Evolutionary conservation across 2,888 invertebrate species (phyloP).

Genomic region (Augochlorella aurata): DNA sequence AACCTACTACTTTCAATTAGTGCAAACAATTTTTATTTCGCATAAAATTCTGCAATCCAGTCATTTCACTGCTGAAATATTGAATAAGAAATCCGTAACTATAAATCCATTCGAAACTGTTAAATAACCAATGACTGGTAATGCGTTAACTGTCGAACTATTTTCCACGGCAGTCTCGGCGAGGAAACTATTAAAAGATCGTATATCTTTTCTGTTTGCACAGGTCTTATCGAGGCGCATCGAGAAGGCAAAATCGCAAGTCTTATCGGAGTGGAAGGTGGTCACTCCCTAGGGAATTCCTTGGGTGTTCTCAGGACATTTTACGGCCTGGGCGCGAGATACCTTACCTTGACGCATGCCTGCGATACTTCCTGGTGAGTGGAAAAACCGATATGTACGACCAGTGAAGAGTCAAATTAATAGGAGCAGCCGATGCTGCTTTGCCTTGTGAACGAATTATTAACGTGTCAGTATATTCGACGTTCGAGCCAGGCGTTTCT

Average conservation of each 20-base stretch:
- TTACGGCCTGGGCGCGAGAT: slow-evolving; percentile 93
- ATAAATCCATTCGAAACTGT: too few relatives aligned
- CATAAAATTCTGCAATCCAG: too few relatives aligned
- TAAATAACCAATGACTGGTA: too few relatives aligned
- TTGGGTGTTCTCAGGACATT: slow-evolving; percentile 93
- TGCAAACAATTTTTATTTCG: too few relatives aligned
- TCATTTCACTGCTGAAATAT: too few relatives aligned
- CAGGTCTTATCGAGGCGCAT: slow-evolving; percentile 89
- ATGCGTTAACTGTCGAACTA: too few relatives aligned
- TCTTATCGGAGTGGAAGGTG: slow-evolving; percentile 95
- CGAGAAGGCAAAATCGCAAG: slow-evolving; percentile 90
- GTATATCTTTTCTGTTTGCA: slow-evolving; percentile 74
- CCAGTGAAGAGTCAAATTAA: slow-evolving; percentile 1
- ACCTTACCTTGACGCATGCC: slow-evolving; percentile 95
- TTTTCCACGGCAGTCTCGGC: too few relatives aligned
- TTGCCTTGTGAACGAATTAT: not conserved
- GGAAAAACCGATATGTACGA: slow-evolving; percentile 17
- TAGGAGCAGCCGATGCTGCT: not conserved
- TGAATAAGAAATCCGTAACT: too few relatives aligned
- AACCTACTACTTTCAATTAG: too few relatives aligned
- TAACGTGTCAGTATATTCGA: not conserved
- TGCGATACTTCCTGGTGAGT: slow-evolving; percentile 94
- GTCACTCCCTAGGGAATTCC: slow-evolving; percentile 95
- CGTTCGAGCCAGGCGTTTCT: not conserved
- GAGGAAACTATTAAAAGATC: not conserved